phyloP scores from a whole-genome alignment of 64 coral and sea anemone species.

The Actinia equina region DNA sequence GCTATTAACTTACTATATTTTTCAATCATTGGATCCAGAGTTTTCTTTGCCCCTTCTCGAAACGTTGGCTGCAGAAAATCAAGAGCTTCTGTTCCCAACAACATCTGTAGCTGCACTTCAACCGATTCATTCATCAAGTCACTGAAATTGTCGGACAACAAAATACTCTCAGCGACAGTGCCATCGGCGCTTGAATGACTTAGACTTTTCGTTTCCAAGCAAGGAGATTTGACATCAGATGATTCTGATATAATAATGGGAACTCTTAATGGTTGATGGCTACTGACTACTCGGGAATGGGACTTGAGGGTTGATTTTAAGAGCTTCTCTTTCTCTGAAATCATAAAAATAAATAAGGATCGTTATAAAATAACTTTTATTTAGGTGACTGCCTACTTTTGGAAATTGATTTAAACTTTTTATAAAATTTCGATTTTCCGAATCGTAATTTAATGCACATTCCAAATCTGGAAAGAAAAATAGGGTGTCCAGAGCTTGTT shows the following conservation, averaged over 20 bases:
- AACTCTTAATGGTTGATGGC: constrained; percentile 49
- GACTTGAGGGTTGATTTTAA: constrained; percentile 61
- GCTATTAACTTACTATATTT: constrained; percentile 1
- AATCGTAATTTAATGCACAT: too few species aligned
- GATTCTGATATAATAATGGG: not conserved
- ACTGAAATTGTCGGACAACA: constrained; percentile 63
- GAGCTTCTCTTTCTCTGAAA: constrained; percentile 63
- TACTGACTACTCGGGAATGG: constrained; percentile 58
- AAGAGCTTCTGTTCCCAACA: constrained; percentile 61
- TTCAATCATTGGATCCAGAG: constrained; percentile 62
- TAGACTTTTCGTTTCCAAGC: not conserved
- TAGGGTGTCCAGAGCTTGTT: too few species aligned
- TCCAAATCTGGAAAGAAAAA: too few species aligned
- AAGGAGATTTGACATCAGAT: not conserved
- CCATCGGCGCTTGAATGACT: not conserved
- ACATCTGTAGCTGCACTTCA: constrained; percentile 52
- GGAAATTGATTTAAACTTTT: not conserved
- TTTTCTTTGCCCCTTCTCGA: constrained; percentile 83
- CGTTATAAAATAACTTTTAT: not conserved
- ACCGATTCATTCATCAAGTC: constrained; percentile 61
- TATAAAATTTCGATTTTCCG: too few species aligned
- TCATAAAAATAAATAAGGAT: not conserved
- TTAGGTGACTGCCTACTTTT: too few species aligned
- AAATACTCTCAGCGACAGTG: constrained; percentile 19
- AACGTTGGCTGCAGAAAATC: constrained; percentile 75